Percentiles rank a stretch among this genome's conserved stretches.
Evolutionary conservation across 1,140 invertebrate species (phyloP).

Genomic region (Stegodyphus dumicola): DNA sequence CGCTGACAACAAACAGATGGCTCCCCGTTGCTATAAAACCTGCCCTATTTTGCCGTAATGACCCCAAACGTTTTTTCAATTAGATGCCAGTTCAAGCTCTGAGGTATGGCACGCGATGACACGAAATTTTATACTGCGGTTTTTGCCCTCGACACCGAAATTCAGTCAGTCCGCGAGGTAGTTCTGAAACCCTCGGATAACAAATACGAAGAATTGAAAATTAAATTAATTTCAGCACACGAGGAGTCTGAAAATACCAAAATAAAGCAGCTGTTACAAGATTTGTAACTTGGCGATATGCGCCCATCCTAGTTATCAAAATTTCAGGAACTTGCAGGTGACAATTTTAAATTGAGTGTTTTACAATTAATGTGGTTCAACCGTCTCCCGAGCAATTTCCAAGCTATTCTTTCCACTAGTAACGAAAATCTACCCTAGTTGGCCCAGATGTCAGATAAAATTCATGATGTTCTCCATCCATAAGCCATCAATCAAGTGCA

Average conservation of each 20-base stretch:
- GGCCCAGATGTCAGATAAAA: not conserved
- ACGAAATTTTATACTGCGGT: too few relatives aligned
- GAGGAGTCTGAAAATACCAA: slow-evolving; percentile 2
- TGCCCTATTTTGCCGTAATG: too few relatives aligned
- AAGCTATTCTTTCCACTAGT: not conserved
- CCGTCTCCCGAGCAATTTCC: not conserved
- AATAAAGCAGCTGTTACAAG: not conserved
- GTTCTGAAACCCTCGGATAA: too few relatives aligned
- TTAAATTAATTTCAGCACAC: not conserved
- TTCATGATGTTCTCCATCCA: not conserved
- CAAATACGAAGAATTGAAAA: not conserved
- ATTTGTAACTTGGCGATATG: not conserved
- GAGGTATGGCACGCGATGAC: too few relatives aligned
- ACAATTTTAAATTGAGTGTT: not conserved
- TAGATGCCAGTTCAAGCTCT: too few relatives aligned
- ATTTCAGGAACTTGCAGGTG: not conserved
- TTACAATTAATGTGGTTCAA: not conserved
- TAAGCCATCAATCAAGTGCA: not conserved
- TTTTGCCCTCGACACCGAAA: too few relatives aligned
- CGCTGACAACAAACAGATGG: too few relatives aligned
- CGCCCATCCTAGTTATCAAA: not conserved
- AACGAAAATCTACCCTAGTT: not conserved
- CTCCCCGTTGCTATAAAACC: too few relatives aligned
- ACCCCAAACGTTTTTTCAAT: too few relatives aligned
- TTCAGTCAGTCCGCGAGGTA: too few relatives aligned